Evolutionary conservation across 1,140 invertebrate species (phyloP).

Genomic region (Eubasilissa regina): DNA sequence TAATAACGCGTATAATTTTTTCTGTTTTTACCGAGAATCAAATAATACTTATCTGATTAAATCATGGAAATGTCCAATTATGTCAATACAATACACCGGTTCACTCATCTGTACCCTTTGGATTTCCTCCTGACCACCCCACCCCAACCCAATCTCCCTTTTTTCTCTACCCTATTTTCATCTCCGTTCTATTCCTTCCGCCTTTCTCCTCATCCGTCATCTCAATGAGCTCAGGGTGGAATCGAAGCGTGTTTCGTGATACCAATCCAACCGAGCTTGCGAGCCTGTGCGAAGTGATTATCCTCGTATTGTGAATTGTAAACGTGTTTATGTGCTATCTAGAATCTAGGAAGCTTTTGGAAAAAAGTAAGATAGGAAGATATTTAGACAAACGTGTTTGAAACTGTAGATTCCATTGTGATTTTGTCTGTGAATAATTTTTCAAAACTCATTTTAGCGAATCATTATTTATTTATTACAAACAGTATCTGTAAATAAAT

Average conservation of each 20-base stretch:
- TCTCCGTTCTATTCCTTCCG: neutral
- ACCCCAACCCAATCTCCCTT: neutral
- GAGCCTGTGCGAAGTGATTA: conserved; percentile 13
- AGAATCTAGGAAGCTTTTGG: neutral
- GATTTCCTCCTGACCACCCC: conserved; percentile 22
- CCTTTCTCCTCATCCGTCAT: conserved; percentile 49
- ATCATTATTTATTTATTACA: too few species aligned
- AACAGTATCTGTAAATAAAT: too few species aligned
- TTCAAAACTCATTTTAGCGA: too few species aligned
- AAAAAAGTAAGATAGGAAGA: too few species aligned
- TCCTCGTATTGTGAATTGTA: neutral
- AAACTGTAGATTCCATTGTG: too few species aligned
- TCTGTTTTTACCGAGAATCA: too few species aligned
- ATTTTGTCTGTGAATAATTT: too few species aligned
- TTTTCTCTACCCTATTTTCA: neutral
- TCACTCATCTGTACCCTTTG: neutral
- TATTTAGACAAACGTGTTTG: too few species aligned
- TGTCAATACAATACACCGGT: conserved; percentile 23
- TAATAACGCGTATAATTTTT: too few species aligned
- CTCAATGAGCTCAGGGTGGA: conserved; percentile 55
- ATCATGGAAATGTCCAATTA: neutral
- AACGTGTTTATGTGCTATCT: neutral
- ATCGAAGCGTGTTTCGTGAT: conserved; percentile 53
- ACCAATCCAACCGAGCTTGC: conserved; percentile 50
- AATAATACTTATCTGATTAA: neutral